phyloP scores from a whole-genome alignment of 2,888 invertebrate species.

The Pomacea canaliculata region DNA sequence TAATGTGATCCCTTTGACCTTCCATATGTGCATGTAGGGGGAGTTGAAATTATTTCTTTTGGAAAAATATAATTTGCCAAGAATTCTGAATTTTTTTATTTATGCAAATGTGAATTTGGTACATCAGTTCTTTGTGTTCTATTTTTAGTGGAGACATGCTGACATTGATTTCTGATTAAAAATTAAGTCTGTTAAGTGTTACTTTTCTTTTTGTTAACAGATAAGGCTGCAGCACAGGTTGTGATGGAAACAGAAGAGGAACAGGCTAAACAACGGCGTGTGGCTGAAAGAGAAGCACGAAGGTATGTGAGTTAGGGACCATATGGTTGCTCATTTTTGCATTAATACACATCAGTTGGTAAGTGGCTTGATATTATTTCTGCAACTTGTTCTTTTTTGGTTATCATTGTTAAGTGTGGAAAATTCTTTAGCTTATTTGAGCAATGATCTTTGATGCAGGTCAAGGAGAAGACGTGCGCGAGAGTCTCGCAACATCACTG shows the following conservation, averaged over 20 bases:
- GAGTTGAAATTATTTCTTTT: neutral
- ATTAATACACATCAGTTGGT: too few relatives aligned
- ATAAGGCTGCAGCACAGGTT: constrained; percentile 43
- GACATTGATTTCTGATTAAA: neutral
- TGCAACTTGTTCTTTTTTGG: too few relatives aligned
- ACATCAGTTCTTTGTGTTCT: too few relatives aligned
- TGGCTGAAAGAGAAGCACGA: constrained; percentile 92
- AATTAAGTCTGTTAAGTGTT: neutral
- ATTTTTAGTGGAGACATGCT: too few relatives aligned
- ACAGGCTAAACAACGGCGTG: constrained; percentile 74
- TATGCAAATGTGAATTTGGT: too few relatives aligned
- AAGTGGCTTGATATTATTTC: too few relatives aligned
- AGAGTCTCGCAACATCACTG: constrained; percentile 72
- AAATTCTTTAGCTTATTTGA: too few relatives aligned
- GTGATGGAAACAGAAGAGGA: constrained; percentile 48
- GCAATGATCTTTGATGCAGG: constrained; percentile 68
- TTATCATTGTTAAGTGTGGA: too few relatives aligned
- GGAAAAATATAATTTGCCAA: neutral
- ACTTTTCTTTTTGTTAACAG: constrained; percentile 31
- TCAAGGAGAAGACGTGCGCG: constrained; percentile 86
- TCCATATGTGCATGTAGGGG: too few relatives aligned
- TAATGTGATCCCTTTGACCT: too few relatives aligned
- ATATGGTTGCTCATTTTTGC: too few relatives aligned
- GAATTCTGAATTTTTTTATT: neutral
- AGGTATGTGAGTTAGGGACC: constrained; percentile 49